Conservation (phyloP, 2,888 invertebrate genomes). For the Cheilosia urbana region DNA sequence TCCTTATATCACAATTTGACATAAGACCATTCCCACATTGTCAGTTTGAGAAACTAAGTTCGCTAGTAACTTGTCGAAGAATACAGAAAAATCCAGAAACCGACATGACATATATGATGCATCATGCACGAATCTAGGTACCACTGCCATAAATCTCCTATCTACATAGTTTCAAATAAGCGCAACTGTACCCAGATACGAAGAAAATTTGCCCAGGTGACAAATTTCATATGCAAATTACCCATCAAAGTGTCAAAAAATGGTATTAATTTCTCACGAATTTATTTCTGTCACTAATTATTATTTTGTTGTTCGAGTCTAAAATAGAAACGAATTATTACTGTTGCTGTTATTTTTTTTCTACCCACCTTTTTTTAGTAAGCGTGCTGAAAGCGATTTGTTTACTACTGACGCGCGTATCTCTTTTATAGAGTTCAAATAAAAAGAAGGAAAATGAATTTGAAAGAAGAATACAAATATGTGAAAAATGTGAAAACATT, state of each 20-base stretch:
- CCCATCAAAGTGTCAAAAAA: conserved; percentile 12
- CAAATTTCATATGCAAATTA: background rate
- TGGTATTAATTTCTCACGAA: conserved; percentile 12
- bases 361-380: background rate
- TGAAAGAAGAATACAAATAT: conserved; percentile 10
- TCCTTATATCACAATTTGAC: no score
- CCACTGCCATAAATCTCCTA: background rate
- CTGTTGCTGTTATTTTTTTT: conserved; percentile 2
- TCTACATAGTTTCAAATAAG: background rate
- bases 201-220: conserved; percentile 5
- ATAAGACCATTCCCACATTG: no score
- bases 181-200: background rate
- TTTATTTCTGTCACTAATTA: conserved; percentile 4
- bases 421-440: conserved; percentile 3
- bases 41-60: no score
- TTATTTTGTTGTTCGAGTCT: background rate
- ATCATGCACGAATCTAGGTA: background rate
- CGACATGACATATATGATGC: background rate
- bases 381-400: conserved; percentile 33
- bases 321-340: conserved; percentile 27
- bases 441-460: conserved; percentile 3
- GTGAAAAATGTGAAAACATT: conserved; percentile 35
- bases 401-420: conserved; percentile 46
- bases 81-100: no score
- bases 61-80: no score